Percentiles rank a stretch among this genome's conserved stretches.
Evolutionary conservation across 2,888 invertebrate genomes (phyloP).

Genomic region (Synergus umbraculus): DNA sequence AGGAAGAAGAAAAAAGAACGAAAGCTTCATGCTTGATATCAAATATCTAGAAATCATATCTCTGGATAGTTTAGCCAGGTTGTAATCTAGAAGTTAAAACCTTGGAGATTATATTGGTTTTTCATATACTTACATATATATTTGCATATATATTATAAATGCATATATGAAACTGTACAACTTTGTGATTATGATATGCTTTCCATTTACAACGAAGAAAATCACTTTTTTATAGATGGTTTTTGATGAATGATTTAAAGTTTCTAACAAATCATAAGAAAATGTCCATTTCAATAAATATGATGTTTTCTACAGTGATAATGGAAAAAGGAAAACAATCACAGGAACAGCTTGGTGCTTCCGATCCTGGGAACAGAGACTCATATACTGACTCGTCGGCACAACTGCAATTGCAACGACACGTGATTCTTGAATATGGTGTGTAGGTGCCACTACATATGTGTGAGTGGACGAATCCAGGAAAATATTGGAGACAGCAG

Average conservation of each 20-base stretch:
- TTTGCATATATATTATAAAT: too few species aligned
- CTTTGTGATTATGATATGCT: neutral
- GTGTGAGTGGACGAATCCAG: neutral
- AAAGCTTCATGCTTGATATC: too few species aligned
- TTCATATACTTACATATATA: neutral
- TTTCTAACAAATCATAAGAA: neutral
- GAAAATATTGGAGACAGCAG: neutral
- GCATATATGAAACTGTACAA: neutral
- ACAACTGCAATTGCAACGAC: constrained; percentile 22
- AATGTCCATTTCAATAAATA: too few species aligned
- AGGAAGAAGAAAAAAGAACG: too few species aligned
- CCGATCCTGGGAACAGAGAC: neutral
- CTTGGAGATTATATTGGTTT: neutral
- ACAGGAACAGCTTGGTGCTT: constrained; percentile 4
- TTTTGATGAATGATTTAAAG: neutral
- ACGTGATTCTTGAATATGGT: constrained; percentile 21
- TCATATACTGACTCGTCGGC: constrained; percentile 3
- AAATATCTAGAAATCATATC: too few species aligned
- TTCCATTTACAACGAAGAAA: neutral
- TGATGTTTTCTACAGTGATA: constrained; percentile 5
- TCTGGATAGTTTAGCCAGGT: too few species aligned
- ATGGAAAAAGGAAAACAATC: neutral
- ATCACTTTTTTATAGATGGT: neutral
- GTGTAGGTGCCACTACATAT: neutral
- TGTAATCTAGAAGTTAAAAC: too few species aligned